Percentiles rank a stretch among this genome's conserved stretches.
These are phyloP conservation scores for Melospiza melodia DNA, from an alignment of 2,113 vertebrate species.

Conservation along the genomic window DNA sequence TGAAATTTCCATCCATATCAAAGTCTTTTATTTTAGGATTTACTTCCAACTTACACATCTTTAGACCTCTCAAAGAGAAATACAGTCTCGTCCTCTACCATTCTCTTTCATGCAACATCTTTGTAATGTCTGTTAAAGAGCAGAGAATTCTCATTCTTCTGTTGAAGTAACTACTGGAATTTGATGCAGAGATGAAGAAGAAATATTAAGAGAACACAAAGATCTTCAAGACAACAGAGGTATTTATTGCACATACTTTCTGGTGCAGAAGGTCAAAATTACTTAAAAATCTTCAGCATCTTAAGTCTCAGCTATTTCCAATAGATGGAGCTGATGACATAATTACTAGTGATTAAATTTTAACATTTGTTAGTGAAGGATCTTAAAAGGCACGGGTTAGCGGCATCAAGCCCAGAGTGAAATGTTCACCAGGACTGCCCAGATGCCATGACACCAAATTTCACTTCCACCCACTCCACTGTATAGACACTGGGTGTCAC, in stretches of 20 bases:
- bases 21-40: slow-evolving; percentile 7
- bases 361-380: slow-evolving; percentile 39
- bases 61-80: neutral
- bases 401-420: neutral
- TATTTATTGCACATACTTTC: slow-evolving; percentile 33
- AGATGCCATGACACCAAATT: neutral
- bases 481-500: neutral
- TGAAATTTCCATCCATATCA: slow-evolving; percentile 22
- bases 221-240: slow-evolving; percentile 31
- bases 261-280: slow-evolving; percentile 62
- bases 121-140: neutral
- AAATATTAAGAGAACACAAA: slow-evolving; percentile 50
- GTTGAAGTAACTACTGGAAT: neutral
- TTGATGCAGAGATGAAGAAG: neutral
- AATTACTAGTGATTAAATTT: slow-evolving; percentile 62
- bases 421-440: neutral
- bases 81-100: neutral
- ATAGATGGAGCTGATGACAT: slow-evolving; percentile 60
- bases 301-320: slow-evolving; percentile 55
- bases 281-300: slow-evolving; percentile 61
- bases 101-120: neutral
- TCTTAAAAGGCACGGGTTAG: slow-evolving; percentile 52
- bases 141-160: neutral
- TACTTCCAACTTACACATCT: neutral
- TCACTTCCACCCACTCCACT: neutral